A percentile compares a stretch with the other conserved stretches of the same genome.
Evolutionary conservation across 2,797 vertebrate species (phyloP).

Genomic region (Nothura maculosa): DNA sequence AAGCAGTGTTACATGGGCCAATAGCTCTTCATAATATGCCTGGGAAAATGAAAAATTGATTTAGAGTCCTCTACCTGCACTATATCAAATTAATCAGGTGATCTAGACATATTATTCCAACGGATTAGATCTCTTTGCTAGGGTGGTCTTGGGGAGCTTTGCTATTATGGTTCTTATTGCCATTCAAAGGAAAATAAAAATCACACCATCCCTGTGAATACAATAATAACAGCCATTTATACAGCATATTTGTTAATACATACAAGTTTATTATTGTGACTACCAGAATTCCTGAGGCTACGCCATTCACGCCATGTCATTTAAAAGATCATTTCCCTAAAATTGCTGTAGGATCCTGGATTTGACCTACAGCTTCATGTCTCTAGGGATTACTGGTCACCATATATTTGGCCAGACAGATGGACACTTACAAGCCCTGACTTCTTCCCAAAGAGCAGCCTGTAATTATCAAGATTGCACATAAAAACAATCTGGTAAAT

Average conservation of each 20-base stretch:
- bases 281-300: background rate
- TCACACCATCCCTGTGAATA: background rate
- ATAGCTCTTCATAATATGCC: constrained; percentile 16
- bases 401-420: constrained; percentile 41
- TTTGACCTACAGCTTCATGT: constrained; percentile 28
- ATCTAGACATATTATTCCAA: constrained; percentile 30
- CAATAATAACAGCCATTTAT: background rate
- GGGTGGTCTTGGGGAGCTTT: background rate
- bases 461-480: constrained; percentile 17
- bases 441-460: background rate
- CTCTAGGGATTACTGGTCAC: constrained; percentile 34
- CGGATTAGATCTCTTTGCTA: constrained; percentile 5
- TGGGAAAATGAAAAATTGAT: constrained; percentile 53
- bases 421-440: constrained; percentile 20
- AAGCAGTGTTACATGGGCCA: background rate
- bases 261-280: background rate
- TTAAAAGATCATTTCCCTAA: constrained; percentile 53
- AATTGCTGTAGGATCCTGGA: constrained; percentile 15
- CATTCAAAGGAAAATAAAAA: background rate
- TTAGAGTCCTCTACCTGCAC: constrained; percentile 19
- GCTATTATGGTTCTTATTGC: background rate
- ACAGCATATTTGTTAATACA: background rate
- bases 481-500: background rate
- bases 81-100: constrained; percentile 42
- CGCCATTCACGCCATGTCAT: background rate